These are phyloP conservation scores for Drosophila obscura DNA, from an alignment of 1,140 invertebrate species.

Conservation along the genomic window DNA sequence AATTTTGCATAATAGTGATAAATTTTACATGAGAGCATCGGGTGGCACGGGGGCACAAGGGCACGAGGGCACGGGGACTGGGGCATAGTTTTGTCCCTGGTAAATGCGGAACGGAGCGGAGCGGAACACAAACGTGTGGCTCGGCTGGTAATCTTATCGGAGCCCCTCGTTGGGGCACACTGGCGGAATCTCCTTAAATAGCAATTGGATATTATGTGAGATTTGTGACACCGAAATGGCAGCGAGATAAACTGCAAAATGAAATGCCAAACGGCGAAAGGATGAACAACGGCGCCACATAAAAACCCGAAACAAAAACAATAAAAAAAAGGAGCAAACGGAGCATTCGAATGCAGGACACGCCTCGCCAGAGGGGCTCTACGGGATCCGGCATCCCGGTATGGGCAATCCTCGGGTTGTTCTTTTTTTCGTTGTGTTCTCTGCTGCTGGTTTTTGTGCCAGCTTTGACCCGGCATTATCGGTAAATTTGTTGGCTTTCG, in stretches of 20 bases:
- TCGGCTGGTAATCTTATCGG: conserved; percentile 45
- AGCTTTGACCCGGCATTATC: no score
- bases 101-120: not conserved
- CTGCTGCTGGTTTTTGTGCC: no score
- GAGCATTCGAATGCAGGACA: conserved; percentile 41
- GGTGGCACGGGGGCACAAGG: not conserved
- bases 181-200: conserved; percentile 42
- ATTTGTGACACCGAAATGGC: conserved; percentile 48
- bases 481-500: no score
- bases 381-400: conserved; percentile 21
- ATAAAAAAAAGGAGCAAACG: not conserved
- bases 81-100: not conserved
- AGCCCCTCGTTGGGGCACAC: not conserved
- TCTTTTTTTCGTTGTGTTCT: no score
- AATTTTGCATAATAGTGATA: conserved; percentile 55
- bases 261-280: conserved; percentile 50
- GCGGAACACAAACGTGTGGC: conserved; percentile 13
- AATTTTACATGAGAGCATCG: conserved; percentile 40
- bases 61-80: not conserved
- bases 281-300: conserved; percentile 20
- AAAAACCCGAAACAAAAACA: not conserved
- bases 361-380: conserved; percentile 16
- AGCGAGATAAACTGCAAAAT: conserved; percentile 54
- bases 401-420: not conserved
- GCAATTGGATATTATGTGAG: conserved; percentile 56